Conservation (phyloP, 2,113 vertebrate genomes). For the Melanostigma gelatinosum region DNA sequence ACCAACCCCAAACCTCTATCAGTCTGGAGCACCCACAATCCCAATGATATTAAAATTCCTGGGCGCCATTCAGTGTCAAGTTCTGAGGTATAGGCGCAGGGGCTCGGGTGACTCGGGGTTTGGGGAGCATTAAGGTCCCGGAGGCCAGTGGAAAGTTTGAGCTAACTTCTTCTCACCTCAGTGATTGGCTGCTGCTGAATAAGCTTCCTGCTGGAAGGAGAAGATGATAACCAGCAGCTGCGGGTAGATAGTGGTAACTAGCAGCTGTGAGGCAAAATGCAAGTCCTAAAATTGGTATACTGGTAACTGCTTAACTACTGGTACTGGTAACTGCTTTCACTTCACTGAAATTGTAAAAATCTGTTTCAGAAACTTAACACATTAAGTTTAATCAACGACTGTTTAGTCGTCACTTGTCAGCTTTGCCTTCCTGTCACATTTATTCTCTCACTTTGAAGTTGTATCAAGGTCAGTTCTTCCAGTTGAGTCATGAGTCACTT, state of each 20-base stretch:
- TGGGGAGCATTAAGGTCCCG: slow-evolving; percentile 46
- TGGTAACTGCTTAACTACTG: too few relatives aligned
- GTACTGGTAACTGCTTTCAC: too few relatives aligned
- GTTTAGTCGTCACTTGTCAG: slow-evolving; percentile 11
- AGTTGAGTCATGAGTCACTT: slow-evolving; percentile 23
- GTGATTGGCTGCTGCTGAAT: slow-evolving; percentile 45
- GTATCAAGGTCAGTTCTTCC: slow-evolving; percentile 39
- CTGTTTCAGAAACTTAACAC: background rate
- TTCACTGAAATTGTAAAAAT: background rate
- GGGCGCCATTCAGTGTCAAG: slow-evolving; percentile 60
- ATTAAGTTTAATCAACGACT: background rate
- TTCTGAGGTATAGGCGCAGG: slow-evolving; percentile 45
- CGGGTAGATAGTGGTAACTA: slow-evolving; percentile 36
- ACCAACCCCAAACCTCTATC: slow-evolving; percentile 69
- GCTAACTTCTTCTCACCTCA: slow-evolving; percentile 56
- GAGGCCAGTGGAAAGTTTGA: slow-evolving; percentile 63
- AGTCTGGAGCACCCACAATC: slow-evolving; percentile 72
- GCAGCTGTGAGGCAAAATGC: slow-evolving; percentile 23
- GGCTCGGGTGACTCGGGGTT: slow-evolving; percentile 44
- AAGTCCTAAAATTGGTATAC: background rate
- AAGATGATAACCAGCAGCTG: slow-evolving; percentile 52
- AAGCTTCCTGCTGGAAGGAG: slow-evolving; percentile 20
- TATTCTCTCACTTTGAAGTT: slow-evolving; percentile 43
- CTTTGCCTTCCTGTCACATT: slow-evolving; percentile 23
- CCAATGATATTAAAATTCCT: slow-evolving; percentile 72